A percentile compares a stretch with the other conserved stretches of the same genome.
Conservation (phyloP, 2,113 vertebrate species). For the Colinus virginianus region DNA sequence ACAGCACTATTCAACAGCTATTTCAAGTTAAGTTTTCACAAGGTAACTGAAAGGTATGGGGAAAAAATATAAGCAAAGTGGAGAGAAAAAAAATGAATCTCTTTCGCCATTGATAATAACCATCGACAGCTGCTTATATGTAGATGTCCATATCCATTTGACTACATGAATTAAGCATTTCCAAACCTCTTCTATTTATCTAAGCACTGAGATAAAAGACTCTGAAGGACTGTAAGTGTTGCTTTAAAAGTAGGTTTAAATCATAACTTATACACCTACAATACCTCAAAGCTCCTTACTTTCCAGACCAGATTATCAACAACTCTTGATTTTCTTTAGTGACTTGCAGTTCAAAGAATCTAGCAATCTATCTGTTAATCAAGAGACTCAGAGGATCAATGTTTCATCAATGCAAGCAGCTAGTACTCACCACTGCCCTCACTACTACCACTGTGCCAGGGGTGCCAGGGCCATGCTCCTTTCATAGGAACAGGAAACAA, state of each 20-base stretch:
- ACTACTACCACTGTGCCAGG: neutral
- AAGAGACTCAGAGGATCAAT: neutral
- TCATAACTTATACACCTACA: neutral
- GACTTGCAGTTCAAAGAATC: neutral
- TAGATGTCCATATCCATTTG: neutral
- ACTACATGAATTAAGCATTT: neutral
- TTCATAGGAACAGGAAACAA: neutral
- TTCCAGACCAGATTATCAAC: neutral
- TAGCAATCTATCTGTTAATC: neutral
- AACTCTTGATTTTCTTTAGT: neutral
- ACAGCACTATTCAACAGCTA: slow-evolving; percentile 7
- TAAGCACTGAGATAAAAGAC: neutral
- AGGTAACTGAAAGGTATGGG: neutral
- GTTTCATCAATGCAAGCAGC: neutral
- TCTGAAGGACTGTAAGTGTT: neutral
- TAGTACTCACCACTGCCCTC: neutral
- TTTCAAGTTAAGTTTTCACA: neutral
- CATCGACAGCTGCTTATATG: neutral
- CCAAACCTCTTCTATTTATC: neutral
- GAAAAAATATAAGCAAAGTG: accelerated
- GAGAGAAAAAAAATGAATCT: accelerated
- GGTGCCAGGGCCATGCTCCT: neutral
- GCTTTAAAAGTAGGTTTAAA: neutral
- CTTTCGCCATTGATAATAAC: neutral
- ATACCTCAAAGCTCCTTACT: neutral